phyloP scores from a whole-genome alignment of 2,888 invertebrate genomes.

The Andrena chrysosceles region DNA sequence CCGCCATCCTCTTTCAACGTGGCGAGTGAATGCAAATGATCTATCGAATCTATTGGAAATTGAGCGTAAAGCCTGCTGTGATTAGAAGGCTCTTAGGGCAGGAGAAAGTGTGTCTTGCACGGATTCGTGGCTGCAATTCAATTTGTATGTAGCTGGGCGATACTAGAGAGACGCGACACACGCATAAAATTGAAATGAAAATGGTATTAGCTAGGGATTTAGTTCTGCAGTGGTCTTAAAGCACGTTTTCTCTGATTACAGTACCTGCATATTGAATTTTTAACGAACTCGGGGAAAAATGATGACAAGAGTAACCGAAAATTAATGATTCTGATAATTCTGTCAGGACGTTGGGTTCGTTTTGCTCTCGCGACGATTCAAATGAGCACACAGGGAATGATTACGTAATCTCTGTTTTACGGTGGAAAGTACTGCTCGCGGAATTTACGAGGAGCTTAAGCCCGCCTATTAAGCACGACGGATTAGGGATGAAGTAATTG shows the following conservation, averaged over 20 bases:
- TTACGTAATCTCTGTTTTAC: not conserved
- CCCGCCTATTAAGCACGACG: conserved; percentile 27
- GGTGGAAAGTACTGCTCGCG: not conserved
- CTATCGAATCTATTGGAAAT: conserved; percentile 19
- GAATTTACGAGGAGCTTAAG: conserved; percentile 28
- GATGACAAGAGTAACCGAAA: too few relatives aligned
- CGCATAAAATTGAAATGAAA: too few relatives aligned
- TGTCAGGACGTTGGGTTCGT: too few relatives aligned
- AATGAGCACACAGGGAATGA: not conserved
- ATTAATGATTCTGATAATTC: too few relatives aligned
- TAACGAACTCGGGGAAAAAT: too few relatives aligned
- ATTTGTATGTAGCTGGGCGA: not conserved
- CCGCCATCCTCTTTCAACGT: not conserved
- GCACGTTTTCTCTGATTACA: too few relatives aligned
- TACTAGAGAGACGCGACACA: too few relatives aligned
- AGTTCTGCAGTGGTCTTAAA: too few relatives aligned
- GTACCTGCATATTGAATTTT: too few relatives aligned
- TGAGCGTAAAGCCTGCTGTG: not conserved
- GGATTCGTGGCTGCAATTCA: not conserved
- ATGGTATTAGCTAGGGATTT: too few relatives aligned
- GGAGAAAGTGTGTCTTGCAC: not conserved
- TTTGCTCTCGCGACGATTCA: not conserved
- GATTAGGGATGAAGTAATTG: conserved; percentile 53
- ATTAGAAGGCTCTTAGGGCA: not conserved
- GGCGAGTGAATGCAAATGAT: conserved; percentile 22